Evolutionary conservation across 2,888 invertebrate genomes (phyloP).

Genomic region (Abscondita cerata): DNA sequence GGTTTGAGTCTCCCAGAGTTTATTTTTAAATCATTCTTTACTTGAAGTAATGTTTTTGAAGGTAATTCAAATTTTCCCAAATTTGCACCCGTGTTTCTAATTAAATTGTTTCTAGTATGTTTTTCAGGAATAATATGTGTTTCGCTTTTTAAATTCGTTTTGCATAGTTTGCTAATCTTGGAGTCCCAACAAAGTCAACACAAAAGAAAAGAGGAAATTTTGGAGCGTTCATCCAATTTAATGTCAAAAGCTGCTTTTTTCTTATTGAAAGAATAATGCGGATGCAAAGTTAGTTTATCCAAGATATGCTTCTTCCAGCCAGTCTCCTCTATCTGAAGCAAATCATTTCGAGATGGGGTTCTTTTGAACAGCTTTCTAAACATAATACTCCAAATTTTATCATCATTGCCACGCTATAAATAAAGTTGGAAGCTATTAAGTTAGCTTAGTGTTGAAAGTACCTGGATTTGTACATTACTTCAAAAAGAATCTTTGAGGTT

Average conservation of each 20-base stretch:
- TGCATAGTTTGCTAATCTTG: too few species aligned
- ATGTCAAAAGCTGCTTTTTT: too few species aligned
- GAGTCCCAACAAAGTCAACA: too few species aligned
- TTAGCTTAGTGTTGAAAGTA: constrained; percentile 14
- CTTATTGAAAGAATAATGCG: too few species aligned
- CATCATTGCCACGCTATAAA: constrained; percentile 41
- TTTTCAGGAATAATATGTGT: background rate
- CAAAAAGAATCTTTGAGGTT: constrained; percentile 47
- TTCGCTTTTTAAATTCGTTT: background rate
- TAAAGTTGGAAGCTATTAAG: constrained; percentile 1
- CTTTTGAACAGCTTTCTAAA: constrained; percentile 36
- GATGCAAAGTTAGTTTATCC: background rate
- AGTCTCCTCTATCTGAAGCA: constrained; percentile 12
- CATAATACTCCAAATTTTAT: constrained; percentile 40
- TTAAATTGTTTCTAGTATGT: background rate
- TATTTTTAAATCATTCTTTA: constrained; percentile 2
- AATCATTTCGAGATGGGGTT: constrained; percentile 23
- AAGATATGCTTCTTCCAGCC: constrained; percentile 30
- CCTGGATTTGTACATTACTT: constrained; percentile 37
- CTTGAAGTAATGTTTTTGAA: constrained; percentile 14
- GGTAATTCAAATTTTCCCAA: too few species aligned
- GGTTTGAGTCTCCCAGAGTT: too few species aligned
- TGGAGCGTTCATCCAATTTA: too few species aligned
- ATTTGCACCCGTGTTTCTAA: constrained; percentile 7
- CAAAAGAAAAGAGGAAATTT: too few species aligned